Base-by-base conservation (phyloP, 1,140 invertebrate genomes). In the Nixonia krombeini region DNA sequence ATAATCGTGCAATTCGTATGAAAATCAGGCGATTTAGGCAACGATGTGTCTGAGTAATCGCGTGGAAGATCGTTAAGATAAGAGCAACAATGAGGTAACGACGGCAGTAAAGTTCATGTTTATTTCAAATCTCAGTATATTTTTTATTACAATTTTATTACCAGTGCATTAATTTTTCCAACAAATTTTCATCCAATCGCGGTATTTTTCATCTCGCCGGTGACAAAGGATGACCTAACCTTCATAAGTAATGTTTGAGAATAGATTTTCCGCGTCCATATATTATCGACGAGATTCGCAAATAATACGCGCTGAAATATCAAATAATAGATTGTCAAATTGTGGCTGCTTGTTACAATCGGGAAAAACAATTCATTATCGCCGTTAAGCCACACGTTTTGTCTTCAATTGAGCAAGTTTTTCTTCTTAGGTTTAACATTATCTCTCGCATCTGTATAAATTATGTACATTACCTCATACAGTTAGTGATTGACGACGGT, bases 201-300 rank as follows among this genome's bases (percentile, higher is more conserved):
- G 45, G 25, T 15, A 37, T n/a, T 35, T 45, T 55, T 44, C 45
- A 45, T 40, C 6, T 3, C 6, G 21, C 0, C 21, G 12, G 21
- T 57, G 18, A 12, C 4, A 31, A 50, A 18, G 23, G 18, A 15
- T 61, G 47, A 61, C 49, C 51, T 61, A 52, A 61, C 31, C 18
- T 37, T 31, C 12, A 47, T 25, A 31, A 52, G 45, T 38, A 38
- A 15, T 18, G 18, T 47, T 26, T 25, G 9, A 42, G 28, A 45
- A 55, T 49, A 37, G 38, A 0, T 41, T 41, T 47, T 46, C 31
- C 28, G 25, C 31, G 8, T 33, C 38, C 15, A 47, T 47, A 31
- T 18, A 44, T 41, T 35, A 47, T 47, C 46, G n/a, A 62, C 42
- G 57, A 58, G n/a, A 35, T 40, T 35, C 12, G 3, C n/a, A 10